A percentile compares a stretch with the other conserved stretches of the same genome.
Conservation (phyloP, 2,113 vertebrate species). For the Pterocles burchelli region DNA sequence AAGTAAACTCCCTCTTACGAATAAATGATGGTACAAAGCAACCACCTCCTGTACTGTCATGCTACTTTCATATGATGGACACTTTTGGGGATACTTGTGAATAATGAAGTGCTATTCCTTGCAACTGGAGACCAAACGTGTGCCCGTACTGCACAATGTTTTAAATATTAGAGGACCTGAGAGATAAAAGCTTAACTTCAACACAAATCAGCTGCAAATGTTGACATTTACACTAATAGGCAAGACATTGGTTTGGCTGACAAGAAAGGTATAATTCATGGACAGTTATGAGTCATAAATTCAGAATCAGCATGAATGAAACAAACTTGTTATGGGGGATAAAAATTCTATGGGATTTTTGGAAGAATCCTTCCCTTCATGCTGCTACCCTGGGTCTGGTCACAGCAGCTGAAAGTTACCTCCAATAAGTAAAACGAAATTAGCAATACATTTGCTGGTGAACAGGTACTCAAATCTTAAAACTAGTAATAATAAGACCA, state of each 20-base stretch:
- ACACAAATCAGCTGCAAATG: not conserved
- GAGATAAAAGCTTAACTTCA: not conserved
- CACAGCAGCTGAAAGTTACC: not conserved
- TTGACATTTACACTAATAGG: not conserved
- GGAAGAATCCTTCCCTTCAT: not conserved
- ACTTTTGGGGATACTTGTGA: not conserved
- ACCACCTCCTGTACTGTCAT: not conserved
- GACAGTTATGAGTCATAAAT: not conserved
- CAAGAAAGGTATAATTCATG: not conserved
- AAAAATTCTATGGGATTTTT: not conserved
- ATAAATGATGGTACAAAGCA: not conserved
- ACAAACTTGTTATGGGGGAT: not conserved
- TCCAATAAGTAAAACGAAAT: not conserved
- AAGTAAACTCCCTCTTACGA: not conserved
- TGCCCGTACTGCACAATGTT: not conserved
- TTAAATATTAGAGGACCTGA: not conserved
- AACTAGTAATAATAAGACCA: not conserved
- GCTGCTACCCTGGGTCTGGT: not conserved
- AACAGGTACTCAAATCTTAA: not conserved
- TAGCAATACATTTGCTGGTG: not conserved
- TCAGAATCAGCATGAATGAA: not conserved
- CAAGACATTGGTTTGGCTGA: not conserved
- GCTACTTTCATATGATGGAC: not conserved
- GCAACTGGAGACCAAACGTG: not conserved
- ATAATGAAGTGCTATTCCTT: not conserved